Conservation (phyloP, 2,113 vertebrate species). For the Xiphias gladius region DNA sequence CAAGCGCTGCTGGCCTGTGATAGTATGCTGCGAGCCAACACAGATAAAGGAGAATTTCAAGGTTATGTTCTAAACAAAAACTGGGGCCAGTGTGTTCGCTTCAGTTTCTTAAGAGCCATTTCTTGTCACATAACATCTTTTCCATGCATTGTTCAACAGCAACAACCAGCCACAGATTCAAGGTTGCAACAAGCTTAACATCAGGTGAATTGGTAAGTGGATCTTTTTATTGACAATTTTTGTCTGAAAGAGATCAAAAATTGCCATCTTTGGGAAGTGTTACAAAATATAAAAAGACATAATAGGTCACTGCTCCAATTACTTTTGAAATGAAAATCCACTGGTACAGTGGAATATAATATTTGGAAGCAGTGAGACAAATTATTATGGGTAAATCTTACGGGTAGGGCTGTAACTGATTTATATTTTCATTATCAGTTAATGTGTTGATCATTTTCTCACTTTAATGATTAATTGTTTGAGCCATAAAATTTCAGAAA, state of each 20-base stretch:
- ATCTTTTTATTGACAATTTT: no score
- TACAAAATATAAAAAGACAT: no score
- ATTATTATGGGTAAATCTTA: no score
- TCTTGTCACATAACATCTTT: neutral
- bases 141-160: neutral
- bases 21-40: neutral
- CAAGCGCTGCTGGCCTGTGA: neutral
- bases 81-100: neutral
- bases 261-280: no score
- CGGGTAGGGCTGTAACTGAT: no score
- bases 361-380: neutral
- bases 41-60: neutral
- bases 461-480: no score
- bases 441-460: no score
- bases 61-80: neutral
- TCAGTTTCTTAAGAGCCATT: neutral
- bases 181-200: neutral
- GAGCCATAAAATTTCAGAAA: no score
- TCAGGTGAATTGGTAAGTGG: no score
- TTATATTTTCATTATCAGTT: no score
- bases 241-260: no score
- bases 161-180: neutral
- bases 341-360: neutral
- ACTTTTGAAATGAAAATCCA: no score
- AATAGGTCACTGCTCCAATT: neutral